Percentiles rank a stretch among this genome's conserved stretches.
Evolutionary conservation across 2,113 vertebrate genomes (phyloP).

Genomic region (Xenopus tropicalis): UCB_Xtro_10.0 CM004444.2:59017501-59018000

Average conservation of each 20-base stretch:
- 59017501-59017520: too few species aligned
- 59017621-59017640: too few species aligned
- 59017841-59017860: constrained; percentile 16
- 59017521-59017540: too few species aligned
- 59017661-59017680: too few species aligned
- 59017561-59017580: too few species aligned
- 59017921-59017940: not conserved
- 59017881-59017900: constrained; percentile 6
- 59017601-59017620: too few species aligned
- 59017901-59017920: constrained; percentile 1
- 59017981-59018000: not conserved
- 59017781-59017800: not conserved
- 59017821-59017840: constrained; percentile 17
- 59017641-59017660: too few species aligned
- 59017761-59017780: not conserved
- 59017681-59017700: not conserved
- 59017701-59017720: not conserved
- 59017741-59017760: not conserved
- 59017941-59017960: not conserved
- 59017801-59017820: not conserved
- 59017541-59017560: too few species aligned
- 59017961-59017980: not conserved
- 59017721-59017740: not conserved
- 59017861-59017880: constrained; percentile 12
- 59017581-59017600: too few species aligned